Evolutionary conservation across 2,113 vertebrate species (phyloP), one percentile per base, ranked within the genome.

Genomic region (Macquaria australasica): DNA sequence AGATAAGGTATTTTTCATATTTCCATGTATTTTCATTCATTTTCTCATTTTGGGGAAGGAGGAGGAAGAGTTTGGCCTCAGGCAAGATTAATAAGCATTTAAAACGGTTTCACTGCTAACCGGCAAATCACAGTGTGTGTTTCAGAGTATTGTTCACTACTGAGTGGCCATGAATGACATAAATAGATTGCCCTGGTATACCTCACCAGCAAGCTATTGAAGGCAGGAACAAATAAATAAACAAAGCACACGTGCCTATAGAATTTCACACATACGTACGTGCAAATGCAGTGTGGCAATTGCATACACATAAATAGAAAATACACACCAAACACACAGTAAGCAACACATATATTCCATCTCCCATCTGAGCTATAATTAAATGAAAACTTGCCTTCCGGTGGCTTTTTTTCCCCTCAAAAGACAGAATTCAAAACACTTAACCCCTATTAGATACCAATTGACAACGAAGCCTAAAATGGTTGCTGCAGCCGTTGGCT

Each of bases 71-170:
- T 82, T 85, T 88, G 73, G 91, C 95, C 94, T 45, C 79, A 73
- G 93, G 95, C 93, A 89, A 95, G 93, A 93, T 95, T 96, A 95
- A 94, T 95, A 95, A 94, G 93, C 93, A 95, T 96, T 94, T 94
- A 95, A 95, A 95, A 95, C 86, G 91, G 94, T 95, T 94, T 95
- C 93, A 93, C 82, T 93, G 93, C 92, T 93, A 95, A 93, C 93
- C 91, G 89, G 89, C 91, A 93, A 94, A 92, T 94, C 89, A 89
- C 90, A 94, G 88, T 87, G 89, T 89, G 87, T 93, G 90, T 95
- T 94, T 94, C 90, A 84, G 88, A 92, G 94, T 93, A 94, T 93
- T 93, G 93, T 95, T 95, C 94, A 94, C 93, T 85, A 93, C 92
- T 91, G 92, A 94, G 88, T 94, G 93, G 91, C 91, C 93, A 91